Conservation (phyloP, 2,888 invertebrate species). For the Luperina nickerlii region DNA sequence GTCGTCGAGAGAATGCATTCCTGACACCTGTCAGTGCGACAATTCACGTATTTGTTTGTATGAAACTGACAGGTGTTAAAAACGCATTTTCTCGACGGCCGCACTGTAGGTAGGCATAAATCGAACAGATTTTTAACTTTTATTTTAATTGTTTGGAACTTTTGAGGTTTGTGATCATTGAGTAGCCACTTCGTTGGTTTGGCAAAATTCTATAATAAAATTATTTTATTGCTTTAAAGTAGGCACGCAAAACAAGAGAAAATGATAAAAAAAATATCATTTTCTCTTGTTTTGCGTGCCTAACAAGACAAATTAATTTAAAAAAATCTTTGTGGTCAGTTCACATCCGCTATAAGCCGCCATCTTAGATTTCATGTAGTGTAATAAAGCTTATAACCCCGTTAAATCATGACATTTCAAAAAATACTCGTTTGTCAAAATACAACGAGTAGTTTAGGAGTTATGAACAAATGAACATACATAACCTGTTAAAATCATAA, state of each 20-base stretch:
- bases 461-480: background rate
- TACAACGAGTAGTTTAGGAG: background rate
- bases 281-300: too few relatives aligned
- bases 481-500: background rate
- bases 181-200: background rate
- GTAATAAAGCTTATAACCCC: too few relatives aligned
- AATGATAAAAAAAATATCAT: too few relatives aligned
- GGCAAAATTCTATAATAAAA: background rate
- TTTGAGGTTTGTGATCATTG: background rate
- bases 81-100: too few relatives aligned
- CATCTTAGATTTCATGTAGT: background rate
- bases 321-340: background rate
- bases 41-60: too few relatives aligned
- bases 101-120: background rate
- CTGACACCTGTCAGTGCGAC: too few relatives aligned
- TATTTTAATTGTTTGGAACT: background rate
- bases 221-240: too few relatives aligned
- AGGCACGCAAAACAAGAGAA: too few relatives aligned
- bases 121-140: background rate
- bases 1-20: too few relatives aligned
- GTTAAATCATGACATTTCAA: background rate
- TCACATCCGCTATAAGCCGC: background rate
- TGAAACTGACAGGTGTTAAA: too few relatives aligned
- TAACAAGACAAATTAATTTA: too few relatives aligned
- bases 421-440: background rate